These are phyloP conservation scores for Limnephilus lunatus DNA, from an alignment of 2,888 invertebrate species.

Conservation along the genomic window DNA sequence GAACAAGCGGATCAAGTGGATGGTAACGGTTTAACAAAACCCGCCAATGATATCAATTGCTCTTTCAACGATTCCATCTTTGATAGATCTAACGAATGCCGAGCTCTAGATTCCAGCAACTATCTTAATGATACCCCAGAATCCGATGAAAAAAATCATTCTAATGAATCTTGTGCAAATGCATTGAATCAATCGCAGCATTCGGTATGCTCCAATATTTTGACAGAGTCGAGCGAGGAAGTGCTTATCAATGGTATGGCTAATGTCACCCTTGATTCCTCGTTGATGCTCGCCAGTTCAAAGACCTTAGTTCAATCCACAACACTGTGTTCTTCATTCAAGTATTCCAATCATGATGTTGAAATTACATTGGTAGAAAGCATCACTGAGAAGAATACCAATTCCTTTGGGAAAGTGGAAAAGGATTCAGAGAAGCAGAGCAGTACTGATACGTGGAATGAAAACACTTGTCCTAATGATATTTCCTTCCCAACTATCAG, in stretches of 20 bases:
- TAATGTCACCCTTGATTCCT: neutral
- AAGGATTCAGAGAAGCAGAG: constrained; percentile 63
- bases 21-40: constrained; percentile 68
- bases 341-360: constrained; percentile 70
- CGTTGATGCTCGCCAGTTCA: constrained; percentile 41
- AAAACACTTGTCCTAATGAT: constrained; percentile 87
- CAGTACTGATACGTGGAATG: constrained; percentile 86
- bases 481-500: constrained; percentile 90
- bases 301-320: constrained; percentile 53
- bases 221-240: neutral
- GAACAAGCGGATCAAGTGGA: constrained; percentile 68
- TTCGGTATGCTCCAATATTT: neutral
- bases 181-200: constrained; percentile 66
- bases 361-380: constrained; percentile 70
- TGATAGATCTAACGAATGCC: constrained; percentile 74
- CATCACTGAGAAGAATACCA: constrained; percentile 67
- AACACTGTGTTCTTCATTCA: constrained; percentile 48
- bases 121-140: constrained; percentile 72
- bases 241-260: neutral
- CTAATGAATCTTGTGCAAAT: constrained; percentile 72
- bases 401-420: constrained; percentile 62
- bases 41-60: constrained; percentile 68
- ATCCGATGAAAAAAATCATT: constrained; percentile 70
- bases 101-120: constrained; percentile 71
- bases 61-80: constrained; percentile 68